Evolutionary conservation across 2,888 invertebrate species (phyloP), one percentile per base, ranked within the genome.

Genomic region (Tridacna crocea): DNA sequence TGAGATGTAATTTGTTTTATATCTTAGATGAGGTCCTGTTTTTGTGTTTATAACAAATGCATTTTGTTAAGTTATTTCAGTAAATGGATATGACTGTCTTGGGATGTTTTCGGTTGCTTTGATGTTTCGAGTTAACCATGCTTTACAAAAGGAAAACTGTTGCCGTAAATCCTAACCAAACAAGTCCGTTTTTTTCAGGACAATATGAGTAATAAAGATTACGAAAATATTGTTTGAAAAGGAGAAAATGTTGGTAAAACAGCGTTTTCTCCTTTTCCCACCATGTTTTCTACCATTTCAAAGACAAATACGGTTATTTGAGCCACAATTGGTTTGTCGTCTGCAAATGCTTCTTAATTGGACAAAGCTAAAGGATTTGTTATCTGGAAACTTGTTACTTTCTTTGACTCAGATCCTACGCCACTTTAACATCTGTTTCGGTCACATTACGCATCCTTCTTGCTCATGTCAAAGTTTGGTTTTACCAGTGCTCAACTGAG

Each of bases 1-100:
- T n/a, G 51, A 51, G 51, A 26, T 51, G 70, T 70, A 70, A 70
- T 70, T 70, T 70, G 70, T 70, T 70, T 66, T 48, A 51, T n/a
- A 70, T 70, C 22, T 24, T n/a, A 70, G 70, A 70, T 70, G 24
- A 51, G 24, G 66, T 66, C 63, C 36, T 46, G 27, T 46, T 26
- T 66, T n/a, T n/a, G n/a, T 46, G 46, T 66, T 19, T 46, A 46
- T 66, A 66, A 66, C n/a, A 66, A 46, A 66, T 66, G 46, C 66
- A 66, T 66, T 66, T 36, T 36, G 19, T 55, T 19, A 19, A 19
- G 19, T 55, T 15, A 55, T 15, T 15, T 19, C 3, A 10, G 3
- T 55, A 55, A 11, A 55, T 19, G 19, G 11, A 55, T 6, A 55
- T 55, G 3, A 6, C 55, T 55, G 11, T 55, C 19, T 19, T 19